Conservation (phyloP, 2,797 vertebrate genomes). For the Taenioides sp. region DNA sequence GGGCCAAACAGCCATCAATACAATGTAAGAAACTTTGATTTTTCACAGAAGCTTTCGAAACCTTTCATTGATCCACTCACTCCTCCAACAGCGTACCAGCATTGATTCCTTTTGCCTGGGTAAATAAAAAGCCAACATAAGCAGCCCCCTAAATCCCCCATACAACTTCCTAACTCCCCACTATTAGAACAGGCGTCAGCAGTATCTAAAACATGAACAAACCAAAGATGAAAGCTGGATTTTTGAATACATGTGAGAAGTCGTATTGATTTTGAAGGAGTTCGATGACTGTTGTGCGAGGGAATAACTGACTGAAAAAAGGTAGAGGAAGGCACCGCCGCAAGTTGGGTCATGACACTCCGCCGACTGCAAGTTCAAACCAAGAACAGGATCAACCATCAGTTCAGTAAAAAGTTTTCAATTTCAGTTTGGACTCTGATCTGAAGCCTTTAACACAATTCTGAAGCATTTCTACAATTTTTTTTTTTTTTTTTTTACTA, state of each 20-base stretch:
- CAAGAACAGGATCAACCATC: background rate
- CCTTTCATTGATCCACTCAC: constrained; percentile 76
- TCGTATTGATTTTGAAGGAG: constrained; percentile 5
- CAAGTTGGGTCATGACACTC: background rate
- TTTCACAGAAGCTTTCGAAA: constrained; percentile 74
- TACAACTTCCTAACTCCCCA: constrained; percentile 35
- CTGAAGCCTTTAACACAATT: background rate
- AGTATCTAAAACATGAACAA: constrained; percentile 52
- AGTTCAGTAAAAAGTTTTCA: constrained; percentile 7
- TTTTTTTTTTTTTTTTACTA: background rate
- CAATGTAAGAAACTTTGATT: constrained; percentile 74
- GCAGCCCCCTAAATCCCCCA: constrained; percentile 22
- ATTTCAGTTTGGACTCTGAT: background rate
- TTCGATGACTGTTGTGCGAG: constrained; percentile 12
- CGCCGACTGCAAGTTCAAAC: background rate
- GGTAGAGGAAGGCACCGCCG: background rate
- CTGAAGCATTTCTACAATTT: background rate
- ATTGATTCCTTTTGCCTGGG: constrained; percentile 70
- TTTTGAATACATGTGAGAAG: constrained; percentile 35
- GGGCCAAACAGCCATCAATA: constrained; percentile 73
- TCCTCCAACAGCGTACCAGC: constrained; percentile 65
- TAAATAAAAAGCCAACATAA: constrained; percentile 73
- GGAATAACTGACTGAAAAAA: constrained; percentile 10
- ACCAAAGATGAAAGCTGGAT: constrained; percentile 34
- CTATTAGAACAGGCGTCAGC: constrained; percentile 45